Evolutionary conservation across 1,140 invertebrate genomes (phyloP).

Genomic region (Dolichoris vasculosae): DNA sequence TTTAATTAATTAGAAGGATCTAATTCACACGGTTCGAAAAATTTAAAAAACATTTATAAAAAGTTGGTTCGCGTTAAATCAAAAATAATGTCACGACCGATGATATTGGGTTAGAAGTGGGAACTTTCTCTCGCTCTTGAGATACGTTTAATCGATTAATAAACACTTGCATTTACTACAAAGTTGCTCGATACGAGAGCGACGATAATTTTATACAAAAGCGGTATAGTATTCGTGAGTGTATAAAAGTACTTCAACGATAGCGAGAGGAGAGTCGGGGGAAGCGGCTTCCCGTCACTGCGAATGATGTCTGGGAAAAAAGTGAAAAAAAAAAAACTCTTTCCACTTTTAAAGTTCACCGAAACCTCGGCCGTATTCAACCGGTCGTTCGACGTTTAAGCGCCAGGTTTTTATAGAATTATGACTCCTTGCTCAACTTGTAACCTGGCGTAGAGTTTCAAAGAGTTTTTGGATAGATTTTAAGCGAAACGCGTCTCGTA

Average conservation of each 20-base stretch:
- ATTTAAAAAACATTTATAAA: no score
- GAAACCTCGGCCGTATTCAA: neutral
- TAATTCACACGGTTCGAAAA: no score
- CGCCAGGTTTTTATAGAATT: neutral
- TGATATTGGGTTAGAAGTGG: no score
- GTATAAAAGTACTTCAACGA: neutral
- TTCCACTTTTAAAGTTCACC: neutral
- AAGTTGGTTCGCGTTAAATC: no score
- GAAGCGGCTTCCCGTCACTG: neutral
- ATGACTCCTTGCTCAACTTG: neutral
- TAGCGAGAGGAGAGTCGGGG: neutral
- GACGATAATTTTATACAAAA: neutral
- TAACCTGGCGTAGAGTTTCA: neutral
- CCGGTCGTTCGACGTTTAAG: neutral
- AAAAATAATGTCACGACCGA: no score
- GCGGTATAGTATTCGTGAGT: neutral
- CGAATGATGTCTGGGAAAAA: neutral
- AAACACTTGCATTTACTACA: neutral
- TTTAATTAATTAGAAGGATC: no score
- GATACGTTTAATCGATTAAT: neutral
- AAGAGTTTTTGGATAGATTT: no score
- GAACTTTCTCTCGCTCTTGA: neutral
- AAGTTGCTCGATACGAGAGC: neutral
- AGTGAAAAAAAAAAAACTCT: neutral
- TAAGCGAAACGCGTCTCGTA: neutral